Percentiles rank a stretch among this genome's conserved stretches.
phyloP scores from a whole-genome alignment of 2,797 vertebrate genomes.

The Dipus sagitta region DNA sequence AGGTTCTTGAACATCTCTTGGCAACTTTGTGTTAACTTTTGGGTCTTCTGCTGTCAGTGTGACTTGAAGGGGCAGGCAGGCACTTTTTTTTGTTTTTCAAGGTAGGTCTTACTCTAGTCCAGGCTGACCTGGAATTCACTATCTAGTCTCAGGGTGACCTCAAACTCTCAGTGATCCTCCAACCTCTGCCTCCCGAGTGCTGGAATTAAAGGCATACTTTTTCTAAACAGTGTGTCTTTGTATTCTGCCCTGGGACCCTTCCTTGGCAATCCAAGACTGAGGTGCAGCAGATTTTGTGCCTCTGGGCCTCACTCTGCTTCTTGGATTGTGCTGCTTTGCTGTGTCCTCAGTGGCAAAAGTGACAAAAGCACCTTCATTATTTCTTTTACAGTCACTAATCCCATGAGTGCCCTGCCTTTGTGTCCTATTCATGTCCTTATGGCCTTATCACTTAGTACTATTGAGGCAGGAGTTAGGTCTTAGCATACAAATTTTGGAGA shows the following conservation, averaged over 20 bases:
- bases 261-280: not conserved
- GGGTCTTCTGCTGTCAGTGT: constrained; percentile 91
- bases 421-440: not conserved
- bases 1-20: constrained; percentile 92
- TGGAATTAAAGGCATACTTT: no score
- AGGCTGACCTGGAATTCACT: no score
- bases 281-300: not conserved
- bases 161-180: no score
- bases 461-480: not conserved
- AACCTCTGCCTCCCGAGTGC: no score
- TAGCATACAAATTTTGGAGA: no score
- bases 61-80: constrained; percentile 89
- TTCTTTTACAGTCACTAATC: not conserved
- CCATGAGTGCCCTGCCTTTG: not conserved
- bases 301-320: not conserved
- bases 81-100: constrained; percentile 92
- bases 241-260: constrained; percentile 79
- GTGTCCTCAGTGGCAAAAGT: not conserved
- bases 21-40: constrained; percentile 92
- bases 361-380: not conserved
- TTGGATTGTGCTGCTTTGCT: not conserved
- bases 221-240: constrained; percentile 90
- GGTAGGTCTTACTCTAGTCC: no score
- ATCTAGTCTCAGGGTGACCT: no score
- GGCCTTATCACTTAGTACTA: not conserved